These are phyloP conservation scores for Lucilia sericata DNA, from an alignment of 1,140 invertebrate species.

Conservation along the genomic window DNA sequence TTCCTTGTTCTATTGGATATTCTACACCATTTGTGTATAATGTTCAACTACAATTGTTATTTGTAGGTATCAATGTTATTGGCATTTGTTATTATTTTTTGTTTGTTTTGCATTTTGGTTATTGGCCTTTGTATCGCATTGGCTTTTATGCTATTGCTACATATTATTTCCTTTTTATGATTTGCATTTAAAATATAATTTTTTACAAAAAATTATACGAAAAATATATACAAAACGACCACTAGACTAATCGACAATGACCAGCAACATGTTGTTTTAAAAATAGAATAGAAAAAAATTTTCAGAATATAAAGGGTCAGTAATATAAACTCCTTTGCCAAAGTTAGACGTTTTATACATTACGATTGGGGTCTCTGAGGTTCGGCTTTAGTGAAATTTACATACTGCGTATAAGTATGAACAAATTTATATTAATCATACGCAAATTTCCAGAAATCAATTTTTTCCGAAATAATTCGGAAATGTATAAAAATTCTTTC, in stretches of 20 bases:
- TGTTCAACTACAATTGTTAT: neutral
- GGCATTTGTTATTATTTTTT: neutral
- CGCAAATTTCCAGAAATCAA: too few relatives aligned
- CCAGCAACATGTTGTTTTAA: slow-evolving; percentile 26
- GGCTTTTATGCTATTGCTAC: neutral
- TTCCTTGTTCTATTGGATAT: neutral
- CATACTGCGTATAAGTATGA: too few relatives aligned
- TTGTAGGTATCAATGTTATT: neutral
- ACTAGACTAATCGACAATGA: slow-evolving; percentile 20
- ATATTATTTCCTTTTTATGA: slow-evolving; percentile 23
- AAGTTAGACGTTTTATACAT: too few relatives aligned
- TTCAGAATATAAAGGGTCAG: neutral
- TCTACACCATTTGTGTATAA: neutral
- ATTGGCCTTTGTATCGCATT: neutral
- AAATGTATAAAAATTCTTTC: too few relatives aligned
- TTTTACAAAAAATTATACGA: neutral
- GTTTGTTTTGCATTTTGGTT: neutral
- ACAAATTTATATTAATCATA: too few relatives aligned
- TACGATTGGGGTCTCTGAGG: too few relatives aligned
- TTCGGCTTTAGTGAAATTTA: too few relatives aligned
- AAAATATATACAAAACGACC: slow-evolving; percentile 15
- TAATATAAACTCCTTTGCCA: neutral
- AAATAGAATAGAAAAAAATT: neutral
- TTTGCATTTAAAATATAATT: slow-evolving; percentile 12
- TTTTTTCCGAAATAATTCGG: too few relatives aligned